Percentiles rank a stretch among this genome's conserved stretches.
phyloP scores from a whole-genome alignment of 2,888 invertebrate species.

The Chloromyia formosa region DNA sequence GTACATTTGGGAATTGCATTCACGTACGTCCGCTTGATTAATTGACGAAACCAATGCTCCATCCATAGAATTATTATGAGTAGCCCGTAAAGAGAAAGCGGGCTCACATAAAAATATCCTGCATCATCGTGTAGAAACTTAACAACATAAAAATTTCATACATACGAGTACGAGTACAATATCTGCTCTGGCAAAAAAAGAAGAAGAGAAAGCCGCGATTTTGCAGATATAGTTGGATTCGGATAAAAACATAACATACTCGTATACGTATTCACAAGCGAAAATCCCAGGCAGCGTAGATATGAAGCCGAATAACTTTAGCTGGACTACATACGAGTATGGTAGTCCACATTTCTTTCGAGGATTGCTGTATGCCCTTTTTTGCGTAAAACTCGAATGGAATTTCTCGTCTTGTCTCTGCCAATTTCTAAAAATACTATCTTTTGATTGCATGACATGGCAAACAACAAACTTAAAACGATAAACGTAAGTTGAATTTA shows the following conservation, averaged over 20 bases:
- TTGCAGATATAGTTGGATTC: too few relatives aligned
- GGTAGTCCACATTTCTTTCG: too few relatives aligned
- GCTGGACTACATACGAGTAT: too few relatives aligned
- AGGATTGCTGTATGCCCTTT: neutral
- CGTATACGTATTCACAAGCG: neutral
- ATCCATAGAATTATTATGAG: constrained; percentile 20
- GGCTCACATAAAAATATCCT: too few relatives aligned
- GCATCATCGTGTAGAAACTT: too few relatives aligned
- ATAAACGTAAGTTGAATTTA: constrained; percentile 22
- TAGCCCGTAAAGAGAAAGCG: too few relatives aligned
- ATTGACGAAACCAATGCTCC: constrained; percentile 24
- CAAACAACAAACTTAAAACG: constrained; percentile 22
- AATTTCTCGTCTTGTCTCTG: constrained; percentile 14
- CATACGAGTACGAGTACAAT: too few relatives aligned
- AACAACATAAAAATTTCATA: too few relatives aligned
- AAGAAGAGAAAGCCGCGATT: too few relatives aligned
- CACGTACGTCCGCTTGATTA: constrained; percentile 33
- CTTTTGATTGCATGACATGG: constrained; percentile 26
- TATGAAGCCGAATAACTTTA: neutral
- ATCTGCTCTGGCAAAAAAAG: too few relatives aligned
- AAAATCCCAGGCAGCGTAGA: neutral
- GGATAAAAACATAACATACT: too few relatives aligned
- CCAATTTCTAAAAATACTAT: constrained; percentile 27
- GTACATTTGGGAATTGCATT: constrained; percentile 21
- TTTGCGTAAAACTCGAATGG: constrained; percentile 10